Evolutionary conservation across 2,797 vertebrate genomes (phyloP).

Genomic region (Manis crassicaudata): DNA sequence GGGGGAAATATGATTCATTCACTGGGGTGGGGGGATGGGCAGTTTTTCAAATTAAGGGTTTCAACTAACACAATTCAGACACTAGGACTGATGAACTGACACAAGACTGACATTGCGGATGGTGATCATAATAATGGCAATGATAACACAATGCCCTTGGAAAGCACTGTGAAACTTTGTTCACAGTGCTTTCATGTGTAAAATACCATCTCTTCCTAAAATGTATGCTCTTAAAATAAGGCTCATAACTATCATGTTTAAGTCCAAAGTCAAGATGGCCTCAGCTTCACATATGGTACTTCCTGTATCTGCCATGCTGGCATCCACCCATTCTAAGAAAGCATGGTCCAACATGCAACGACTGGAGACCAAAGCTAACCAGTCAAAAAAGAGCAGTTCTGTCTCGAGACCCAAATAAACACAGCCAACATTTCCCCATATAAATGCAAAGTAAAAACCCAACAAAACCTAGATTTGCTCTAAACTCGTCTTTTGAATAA

Average conservation of each 20-base stretch:
- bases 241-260: background rate
- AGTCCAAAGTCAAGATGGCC: background rate
- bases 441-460: constrained; percentile 80
- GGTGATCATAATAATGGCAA: background rate
- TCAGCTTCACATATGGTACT: background rate
- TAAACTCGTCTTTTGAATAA: background rate
- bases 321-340: background rate
- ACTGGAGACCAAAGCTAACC: background rate
- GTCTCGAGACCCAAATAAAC: background rate
- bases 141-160: background rate
- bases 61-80: background rate
- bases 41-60: background rate
- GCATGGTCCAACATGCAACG: background rate
- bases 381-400: background rate
- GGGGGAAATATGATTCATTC: background rate
- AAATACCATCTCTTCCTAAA: background rate
- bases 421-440: constrained; percentile 52
- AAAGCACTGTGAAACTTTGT: background rate
- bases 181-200: background rate
- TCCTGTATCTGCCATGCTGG: background rate
- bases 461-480: constrained; percentile 78
- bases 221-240: background rate
- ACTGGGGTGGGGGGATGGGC: no score
- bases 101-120: background rate
- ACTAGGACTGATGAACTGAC: background rate